A percentile compares a stretch with the other conserved stretches of the same genome.
Evolutionary conservation across 1,140 invertebrate genomes (phyloP).

Genomic region (Dendroctonus ponderosae): DNA sequence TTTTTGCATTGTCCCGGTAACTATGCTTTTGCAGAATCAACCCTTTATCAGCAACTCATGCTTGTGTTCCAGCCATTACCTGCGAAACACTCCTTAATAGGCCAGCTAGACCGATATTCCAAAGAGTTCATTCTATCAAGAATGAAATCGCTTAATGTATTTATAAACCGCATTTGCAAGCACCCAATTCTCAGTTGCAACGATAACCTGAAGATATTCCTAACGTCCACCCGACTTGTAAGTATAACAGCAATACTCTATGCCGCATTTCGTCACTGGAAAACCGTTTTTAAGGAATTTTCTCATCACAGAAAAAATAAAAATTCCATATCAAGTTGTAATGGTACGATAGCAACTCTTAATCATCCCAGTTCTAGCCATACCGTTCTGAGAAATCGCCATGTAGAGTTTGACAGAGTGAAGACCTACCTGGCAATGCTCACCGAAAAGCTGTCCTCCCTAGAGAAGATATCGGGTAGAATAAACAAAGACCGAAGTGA

Average conservation of each 20-base stretch:
- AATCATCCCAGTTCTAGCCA: conserved; percentile 34
- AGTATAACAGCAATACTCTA: conserved; percentile 36
- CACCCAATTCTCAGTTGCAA: conserved; percentile 74
- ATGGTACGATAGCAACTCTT: conserved; percentile 55
- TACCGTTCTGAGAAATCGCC: conserved; percentile 53
- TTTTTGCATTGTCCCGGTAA: conserved; percentile 69
- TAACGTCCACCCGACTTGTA: conserved; percentile 67
- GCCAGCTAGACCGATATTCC: conserved; percentile 71
- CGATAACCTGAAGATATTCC: conserved; percentile 65
- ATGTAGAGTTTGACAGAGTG: conserved; percentile 65
- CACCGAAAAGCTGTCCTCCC: conserved; percentile 62
- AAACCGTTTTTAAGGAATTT: conserved; percentile 60
- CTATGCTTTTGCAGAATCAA: conserved; percentile 16
- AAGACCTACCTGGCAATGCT: conserved; percentile 64
- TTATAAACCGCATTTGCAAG: conserved; percentile 57
- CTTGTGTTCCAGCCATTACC: conserved; percentile 63
- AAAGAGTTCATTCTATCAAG: conserved; percentile 71
- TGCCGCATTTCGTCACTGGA: background rate
- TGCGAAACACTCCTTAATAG: conserved; percentile 69
- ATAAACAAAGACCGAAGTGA: conserved; percentile 68
- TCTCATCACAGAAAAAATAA: conserved; percentile 62
- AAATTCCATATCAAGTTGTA: conserved; percentile 54
- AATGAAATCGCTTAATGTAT: conserved; percentile 70
- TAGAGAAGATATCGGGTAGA: conserved; percentile 66
- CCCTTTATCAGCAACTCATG: too few relatives aligned